Conservation (phyloP, 2,113 vertebrate genomes). For the Silurus meridionalis region DNA sequence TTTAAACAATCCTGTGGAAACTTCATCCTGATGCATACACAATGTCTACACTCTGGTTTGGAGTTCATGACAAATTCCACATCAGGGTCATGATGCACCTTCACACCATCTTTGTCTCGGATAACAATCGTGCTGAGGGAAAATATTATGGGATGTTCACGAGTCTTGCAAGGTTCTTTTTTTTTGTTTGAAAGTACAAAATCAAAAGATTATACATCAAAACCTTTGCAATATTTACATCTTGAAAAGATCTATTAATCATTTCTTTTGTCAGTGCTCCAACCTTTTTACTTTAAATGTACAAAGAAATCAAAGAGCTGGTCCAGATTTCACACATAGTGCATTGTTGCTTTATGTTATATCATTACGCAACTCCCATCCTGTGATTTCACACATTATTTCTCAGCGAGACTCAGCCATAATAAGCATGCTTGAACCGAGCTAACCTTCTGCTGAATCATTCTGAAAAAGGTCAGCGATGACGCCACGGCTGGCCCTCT, state of each 20-base stretch:
- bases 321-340: neutral
- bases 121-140: neutral
- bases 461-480: slow-evolving; percentile 11
- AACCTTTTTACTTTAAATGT: neutral
- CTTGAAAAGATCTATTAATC: neutral
- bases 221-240: neutral
- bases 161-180: neutral
- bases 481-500: neutral
- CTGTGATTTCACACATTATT: slow-evolving; percentile 11
- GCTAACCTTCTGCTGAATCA: slow-evolving; percentile 24
- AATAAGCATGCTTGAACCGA: neutral
- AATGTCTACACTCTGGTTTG: neutral
- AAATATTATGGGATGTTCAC: neutral
- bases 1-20: neutral
- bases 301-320: neutral
- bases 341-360: neutral
- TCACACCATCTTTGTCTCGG: neutral
- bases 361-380: neutral
- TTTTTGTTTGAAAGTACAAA: no score
- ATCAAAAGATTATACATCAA: neutral
- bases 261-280: neutral
- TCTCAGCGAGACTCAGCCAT: neutral
- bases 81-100: neutral
- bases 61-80: neutral
- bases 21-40: neutral